Evolutionary conservation across 2,113 vertebrate genomes (phyloP), one percentile per base, ranked within the genome.

Genomic region (Anser cygnoides): DNA sequence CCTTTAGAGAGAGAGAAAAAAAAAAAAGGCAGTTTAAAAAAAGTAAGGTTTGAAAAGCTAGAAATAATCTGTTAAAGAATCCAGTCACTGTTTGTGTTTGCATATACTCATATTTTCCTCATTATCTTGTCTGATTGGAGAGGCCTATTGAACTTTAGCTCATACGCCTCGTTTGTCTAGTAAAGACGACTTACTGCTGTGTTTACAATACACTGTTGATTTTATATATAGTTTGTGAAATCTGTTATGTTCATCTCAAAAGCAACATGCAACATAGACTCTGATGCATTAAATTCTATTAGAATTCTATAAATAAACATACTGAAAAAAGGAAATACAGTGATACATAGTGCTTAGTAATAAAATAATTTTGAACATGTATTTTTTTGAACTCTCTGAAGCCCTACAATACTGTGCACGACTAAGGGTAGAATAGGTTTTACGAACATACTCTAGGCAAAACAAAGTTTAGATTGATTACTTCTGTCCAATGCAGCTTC

Each of bases 401-500:
- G 86, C 19, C 25, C 54, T 87, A 29, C 15, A 44, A 35, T 74
- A 61, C 55, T 75, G 22, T 58, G 92, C 80, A 58, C 46, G 35
- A 31, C 65, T 61, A 68, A 90, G 43, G 37, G 28, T 75, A 71
- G 55, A 79, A 84, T 22, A 82, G 50, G 68, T 31, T 93, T 95
- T 89, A 23, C 39, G 92, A 77, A 61, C 39, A 16, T 8, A 23
- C 28, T 88, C 12, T 23, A 77, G 49, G 46, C 67, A 92, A 92
- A 92, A 55, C 41, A 16, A 72, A 80, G 41, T 91, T 87, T 43
- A 80, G 94, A 52, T 68, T n/a, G 55, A 89, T 90, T 75, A 35
- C 78, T 80, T 94, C 82, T 68, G 25, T 92, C 43, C 54, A 85
- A 87, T 73, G 37, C 16, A 25, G 63, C 63, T 95, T 92, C 76